Conservation (phyloP, 1,140 invertebrate species). For the Drosophila nasuta region DNA sequence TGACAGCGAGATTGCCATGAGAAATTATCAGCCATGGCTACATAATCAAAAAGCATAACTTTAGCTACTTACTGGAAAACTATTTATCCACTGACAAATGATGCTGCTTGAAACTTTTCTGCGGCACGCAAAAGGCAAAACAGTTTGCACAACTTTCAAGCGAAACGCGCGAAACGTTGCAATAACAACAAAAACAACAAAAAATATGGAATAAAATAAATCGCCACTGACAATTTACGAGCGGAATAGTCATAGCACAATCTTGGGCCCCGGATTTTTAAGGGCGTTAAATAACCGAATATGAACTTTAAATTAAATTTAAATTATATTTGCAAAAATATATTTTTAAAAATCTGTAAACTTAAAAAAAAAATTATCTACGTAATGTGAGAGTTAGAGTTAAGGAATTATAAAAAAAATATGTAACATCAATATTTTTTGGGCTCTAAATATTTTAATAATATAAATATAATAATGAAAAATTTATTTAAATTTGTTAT, state of each 20-base stretch:
- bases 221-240: slow-evolving; percentile 37
- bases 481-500: too few species aligned
- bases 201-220: slow-evolving; percentile 33
- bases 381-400: too few species aligned
- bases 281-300: background rate
- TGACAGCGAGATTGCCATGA: slow-evolving; percentile 60
- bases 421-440: too few species aligned
- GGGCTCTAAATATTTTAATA: too few species aligned
- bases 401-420: too few species aligned
- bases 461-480: too few species aligned
- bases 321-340: too few species aligned
- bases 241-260: background rate
- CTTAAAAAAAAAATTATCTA: too few species aligned
- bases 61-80: slow-evolving; percentile 79
- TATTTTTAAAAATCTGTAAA: too few species aligned
- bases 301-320: background rate
- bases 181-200: slow-evolving; percentile 5
- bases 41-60: slow-evolving; percentile 83
- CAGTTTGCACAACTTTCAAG: slow-evolving; percentile 74
- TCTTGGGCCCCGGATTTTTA: background rate
- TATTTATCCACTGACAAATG: slow-evolving; percentile 83
- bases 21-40: slow-evolving; percentile 71
- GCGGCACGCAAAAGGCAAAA: slow-evolving; percentile 75
- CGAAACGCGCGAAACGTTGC: slow-evolving; percentile 16
- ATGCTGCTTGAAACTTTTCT: slow-evolving; percentile 76